phyloP scores from a whole-genome alignment of 2,113 vertebrate species.

The Monarcha castaneiventris region DNA sequence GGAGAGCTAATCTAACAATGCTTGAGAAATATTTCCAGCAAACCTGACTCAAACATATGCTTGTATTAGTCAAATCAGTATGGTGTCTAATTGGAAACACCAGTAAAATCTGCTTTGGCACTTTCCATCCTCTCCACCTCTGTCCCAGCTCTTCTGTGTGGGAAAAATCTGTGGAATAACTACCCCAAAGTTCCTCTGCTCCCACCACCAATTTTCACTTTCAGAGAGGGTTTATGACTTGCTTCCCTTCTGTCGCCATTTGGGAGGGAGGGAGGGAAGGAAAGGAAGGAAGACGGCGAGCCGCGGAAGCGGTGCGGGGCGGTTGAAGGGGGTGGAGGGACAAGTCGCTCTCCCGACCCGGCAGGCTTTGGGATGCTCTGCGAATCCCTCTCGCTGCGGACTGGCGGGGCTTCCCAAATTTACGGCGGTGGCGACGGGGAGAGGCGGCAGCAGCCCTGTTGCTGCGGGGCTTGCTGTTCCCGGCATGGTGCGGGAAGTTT shows the following conservation, averaged over 20 bases:
- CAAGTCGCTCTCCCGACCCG: accelerated
- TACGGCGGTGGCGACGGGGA: background rate
- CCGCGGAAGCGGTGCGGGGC: too few relatives aligned
- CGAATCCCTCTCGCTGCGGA: background rate
- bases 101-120: background rate
- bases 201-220: background rate
- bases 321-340: too few relatives aligned
- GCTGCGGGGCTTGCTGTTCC: background rate
- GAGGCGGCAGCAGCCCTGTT: background rate
- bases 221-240: background rate
- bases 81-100: background rate
- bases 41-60: background rate
- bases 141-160: background rate
- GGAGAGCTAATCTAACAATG: background rate
- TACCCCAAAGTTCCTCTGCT: background rate
- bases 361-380: background rate
- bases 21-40: background rate
- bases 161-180: background rate
- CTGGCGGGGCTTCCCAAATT: background rate
- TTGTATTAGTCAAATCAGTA: background rate
- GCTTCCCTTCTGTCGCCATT: too few relatives aligned
- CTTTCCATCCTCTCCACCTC: background rate
- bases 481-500: background rate
- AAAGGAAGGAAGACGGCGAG: too few relatives aligned
- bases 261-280: background rate